Evolutionary conservation across 2,797 vertebrate genomes (phyloP).

Genomic region (Phoxinus dragarum): DNA sequence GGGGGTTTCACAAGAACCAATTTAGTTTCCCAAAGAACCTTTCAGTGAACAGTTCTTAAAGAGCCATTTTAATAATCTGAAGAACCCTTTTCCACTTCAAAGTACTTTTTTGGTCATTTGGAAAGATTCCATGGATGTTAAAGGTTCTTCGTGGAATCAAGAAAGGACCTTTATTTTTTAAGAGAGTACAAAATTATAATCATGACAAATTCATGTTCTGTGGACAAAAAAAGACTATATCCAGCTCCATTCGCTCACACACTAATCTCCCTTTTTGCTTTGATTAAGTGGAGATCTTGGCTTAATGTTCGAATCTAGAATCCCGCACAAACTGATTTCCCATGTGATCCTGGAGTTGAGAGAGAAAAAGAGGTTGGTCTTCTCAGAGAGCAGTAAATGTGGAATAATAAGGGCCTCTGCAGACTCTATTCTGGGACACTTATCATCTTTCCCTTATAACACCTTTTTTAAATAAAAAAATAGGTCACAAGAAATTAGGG

Average conservation of each 20-base stretch:
- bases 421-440: conserved; percentile 28
- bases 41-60: no score
- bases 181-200: neutral
- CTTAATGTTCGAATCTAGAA: conserved; percentile 64
- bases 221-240: neutral
- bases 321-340: conserved; percentile 62
- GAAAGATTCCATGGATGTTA: neutral
- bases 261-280: conserved; percentile 3
- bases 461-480: conserved; percentile 35
- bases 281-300: conserved; percentile 8
- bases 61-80: neutral
- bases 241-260: neutral
- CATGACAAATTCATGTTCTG: neutral
- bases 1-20: neutral
- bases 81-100: no score
- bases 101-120: neutral
- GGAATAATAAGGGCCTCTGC: conserved; percentile 26
- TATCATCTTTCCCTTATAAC: neutral
- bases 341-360: conserved; percentile 57
- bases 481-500: neutral
- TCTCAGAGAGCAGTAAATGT: conserved; percentile 12
- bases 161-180: neutral
- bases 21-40: neutral
- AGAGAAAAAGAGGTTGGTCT: conserved; percentile 13
- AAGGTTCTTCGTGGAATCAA: no score